Evolutionary conservation across 2,797 vertebrate genomes (phyloP).

Genomic region (Coregonus suidteri): DNA sequence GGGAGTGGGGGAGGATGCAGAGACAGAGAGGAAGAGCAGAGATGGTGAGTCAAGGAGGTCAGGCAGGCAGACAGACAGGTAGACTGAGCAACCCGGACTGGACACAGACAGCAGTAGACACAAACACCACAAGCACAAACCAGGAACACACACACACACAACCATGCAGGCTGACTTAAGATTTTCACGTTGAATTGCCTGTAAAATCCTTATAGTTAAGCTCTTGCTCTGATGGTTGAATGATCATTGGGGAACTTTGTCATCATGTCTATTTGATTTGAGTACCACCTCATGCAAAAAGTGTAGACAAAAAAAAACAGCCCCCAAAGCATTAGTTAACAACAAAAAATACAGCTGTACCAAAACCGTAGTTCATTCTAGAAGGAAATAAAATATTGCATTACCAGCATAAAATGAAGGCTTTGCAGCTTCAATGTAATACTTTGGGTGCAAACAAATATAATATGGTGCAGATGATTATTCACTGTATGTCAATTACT

Average conservation of each 20-base stretch:
- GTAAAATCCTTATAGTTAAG: neutral
- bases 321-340: too few relatives aligned
- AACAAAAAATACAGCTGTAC: neutral
- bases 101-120: neutral
- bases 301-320: too few relatives aligned
- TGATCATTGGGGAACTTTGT: neutral
- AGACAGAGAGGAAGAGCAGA: constrained; percentile 50
- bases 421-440: constrained; percentile 15
- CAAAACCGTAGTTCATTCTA: neutral
- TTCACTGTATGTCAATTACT: neutral
- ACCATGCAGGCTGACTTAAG: neutral
- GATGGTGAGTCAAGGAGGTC: constrained; percentile 25
- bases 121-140: neutral
- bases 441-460: neutral
- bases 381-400: neutral
- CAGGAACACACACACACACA: neutral
- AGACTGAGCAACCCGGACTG: neutral
- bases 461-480: neutral
- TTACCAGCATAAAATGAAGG: constrained; percentile 7
- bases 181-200: neutral
- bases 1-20: constrained; percentile 47
- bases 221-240: neutral
- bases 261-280: neutral
- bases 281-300: neutral
- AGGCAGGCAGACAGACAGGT: constrained; percentile 26